These are phyloP conservation scores for Ctenosaura bakeri DNA, from an alignment of 2,797 vertebrate species.

Conservation along the genomic window DNA sequence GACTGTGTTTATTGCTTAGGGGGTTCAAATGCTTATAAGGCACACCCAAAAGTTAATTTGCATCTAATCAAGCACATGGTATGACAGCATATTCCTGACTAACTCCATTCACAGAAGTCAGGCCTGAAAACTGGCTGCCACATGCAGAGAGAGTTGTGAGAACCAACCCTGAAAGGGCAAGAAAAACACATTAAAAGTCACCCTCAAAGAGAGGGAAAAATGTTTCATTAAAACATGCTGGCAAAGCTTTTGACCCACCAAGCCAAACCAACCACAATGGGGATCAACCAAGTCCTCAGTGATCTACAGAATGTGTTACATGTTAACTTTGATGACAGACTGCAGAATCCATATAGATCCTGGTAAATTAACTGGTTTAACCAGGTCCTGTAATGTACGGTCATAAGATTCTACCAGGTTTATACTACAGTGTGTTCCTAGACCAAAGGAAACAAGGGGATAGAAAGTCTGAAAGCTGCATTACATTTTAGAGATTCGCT, in stretches of 20 bases:
- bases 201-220: background rate
- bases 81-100: background rate
- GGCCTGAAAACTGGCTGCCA: background rate
- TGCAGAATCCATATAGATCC: background rate
- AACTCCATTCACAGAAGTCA: background rate
- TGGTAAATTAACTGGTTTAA: background rate
- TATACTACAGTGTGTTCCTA: background rate
- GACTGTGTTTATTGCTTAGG: no score
- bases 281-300: background rate
- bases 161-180: background rate
- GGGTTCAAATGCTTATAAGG: background rate
- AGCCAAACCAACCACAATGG: background rate
- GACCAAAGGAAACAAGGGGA: background rate
- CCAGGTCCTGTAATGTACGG: background rate
- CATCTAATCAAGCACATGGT: background rate
- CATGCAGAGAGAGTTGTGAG: no score
- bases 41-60: background rate
- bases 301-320: background rate
- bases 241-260: background rate
- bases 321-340: background rate
- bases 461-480: background rate
- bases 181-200: background rate
- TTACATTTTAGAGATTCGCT: background rate
- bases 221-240: conserved; percentile 3
- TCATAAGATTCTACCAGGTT: background rate